Evolutionary conservation across 1,140 invertebrate genomes (phyloP).

Genomic region (Metaphire vulgaris): DNA sequence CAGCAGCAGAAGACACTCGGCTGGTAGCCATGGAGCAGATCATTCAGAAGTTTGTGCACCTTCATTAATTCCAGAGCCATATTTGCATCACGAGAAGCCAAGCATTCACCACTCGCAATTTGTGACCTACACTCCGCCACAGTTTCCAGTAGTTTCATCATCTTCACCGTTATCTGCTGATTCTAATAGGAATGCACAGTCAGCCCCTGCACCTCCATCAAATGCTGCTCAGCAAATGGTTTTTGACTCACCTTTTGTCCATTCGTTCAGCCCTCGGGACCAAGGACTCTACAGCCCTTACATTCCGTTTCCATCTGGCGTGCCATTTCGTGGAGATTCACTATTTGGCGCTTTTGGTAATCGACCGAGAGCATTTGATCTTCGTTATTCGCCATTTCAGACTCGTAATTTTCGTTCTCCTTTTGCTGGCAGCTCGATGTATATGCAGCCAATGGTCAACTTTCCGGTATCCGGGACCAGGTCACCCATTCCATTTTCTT

Average conservation of each 20-base stretch:
- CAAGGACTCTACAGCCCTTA: neutral
- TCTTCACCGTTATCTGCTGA: neutral
- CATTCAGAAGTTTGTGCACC: neutral
- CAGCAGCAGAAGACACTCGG: neutral
- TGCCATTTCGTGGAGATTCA: neutral
- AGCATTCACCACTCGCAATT: neutral
- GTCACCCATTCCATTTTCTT: neutral
- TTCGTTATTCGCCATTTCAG: neutral
- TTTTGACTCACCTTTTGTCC: neutral
- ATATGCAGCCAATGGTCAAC: too few relatives aligned
- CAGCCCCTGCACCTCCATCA: neutral
- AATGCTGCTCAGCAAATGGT: neutral
- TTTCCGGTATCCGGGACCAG: neutral
- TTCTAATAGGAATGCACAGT: neutral
- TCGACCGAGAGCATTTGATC: neutral
- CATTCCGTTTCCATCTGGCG: neutral
- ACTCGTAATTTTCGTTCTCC: too few relatives aligned
- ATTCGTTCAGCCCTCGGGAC: neutral
- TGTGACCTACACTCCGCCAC: neutral
- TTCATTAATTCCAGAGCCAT: neutral
- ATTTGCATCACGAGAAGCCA: neutral
- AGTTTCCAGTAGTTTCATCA: neutral
- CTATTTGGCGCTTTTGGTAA: neutral
- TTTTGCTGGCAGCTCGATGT: too few relatives aligned
- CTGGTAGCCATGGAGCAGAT: neutral